Base-by-base conservation (phyloP, 92 coral and sea anemone species). In the Anthopleura xanthogrammica region DNA sequence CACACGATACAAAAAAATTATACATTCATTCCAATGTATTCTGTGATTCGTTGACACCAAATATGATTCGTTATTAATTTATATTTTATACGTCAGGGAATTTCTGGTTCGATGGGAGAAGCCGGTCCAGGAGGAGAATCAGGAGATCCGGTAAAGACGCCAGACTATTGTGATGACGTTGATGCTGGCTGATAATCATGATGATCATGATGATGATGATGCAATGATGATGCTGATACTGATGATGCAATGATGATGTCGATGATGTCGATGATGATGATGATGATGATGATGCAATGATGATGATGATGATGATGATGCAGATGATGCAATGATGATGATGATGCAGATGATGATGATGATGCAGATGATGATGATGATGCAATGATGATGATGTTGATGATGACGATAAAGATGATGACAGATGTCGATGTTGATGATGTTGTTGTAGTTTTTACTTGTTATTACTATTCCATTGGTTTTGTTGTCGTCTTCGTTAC, bases 71-170 rank as follows among this genome's bases (percentile, higher is more conserved):
- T 1, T 8, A 5, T 68, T 36, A 3, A 29, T 68, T 1, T 13
- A 1, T 68, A 2, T 68, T 9, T 23, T 8, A 12, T 5, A 36
- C 22, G 2, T 64, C 29, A 68, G 74, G 74, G 74, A n/a, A 11
- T 68, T 68, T 3, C 24, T 36, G 74, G 74, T 24, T 20, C 74
- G 42, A 0, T 68, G 5, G 74, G 74, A 68, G 74, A 68, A 68
- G 43, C 74, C 41, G 74, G 74, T 68, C 74, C 74, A 9, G 74
- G 74, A 8, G 74, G 74, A 23, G 74, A 68, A 29, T 42, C 13
- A 36, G 74, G 74, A 68, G 74, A 68, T 29, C 46, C 46, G 74
- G 74, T 68, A 68, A 64, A 23, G 12, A 1, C 29, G 0, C 3
- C 12, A 14, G 16, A 36, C 41, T n/a, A 14, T 68, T 68, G 3